These are phyloP conservation scores for Gambusia affinis DNA, from an alignment of 2,113 vertebrate species.

Conservation along the genomic window DNA sequence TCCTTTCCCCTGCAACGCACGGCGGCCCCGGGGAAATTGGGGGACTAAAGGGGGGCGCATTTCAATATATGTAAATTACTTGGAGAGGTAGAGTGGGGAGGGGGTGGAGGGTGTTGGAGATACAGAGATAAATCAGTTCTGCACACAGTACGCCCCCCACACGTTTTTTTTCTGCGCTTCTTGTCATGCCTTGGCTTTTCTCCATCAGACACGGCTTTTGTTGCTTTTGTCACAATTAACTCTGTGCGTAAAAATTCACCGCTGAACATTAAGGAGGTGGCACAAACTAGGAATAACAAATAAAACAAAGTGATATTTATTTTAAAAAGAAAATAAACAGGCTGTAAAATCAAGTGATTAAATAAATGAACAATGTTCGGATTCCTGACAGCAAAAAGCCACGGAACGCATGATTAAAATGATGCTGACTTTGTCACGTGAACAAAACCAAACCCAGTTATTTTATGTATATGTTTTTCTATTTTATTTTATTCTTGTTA, in stretches of 20 bases:
- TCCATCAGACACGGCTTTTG: slow-evolving; percentile 19
- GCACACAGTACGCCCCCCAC: slow-evolving; percentile 50
- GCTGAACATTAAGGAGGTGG: no score
- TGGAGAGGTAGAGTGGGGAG: slow-evolving; percentile 47
- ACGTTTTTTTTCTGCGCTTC: slow-evolving; percentile 46
- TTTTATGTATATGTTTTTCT: no score
- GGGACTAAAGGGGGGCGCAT: slow-evolving; percentile 85
- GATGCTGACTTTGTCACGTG: no score
- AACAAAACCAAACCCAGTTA: no score
- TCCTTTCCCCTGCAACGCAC: slow-evolving; percentile 75
- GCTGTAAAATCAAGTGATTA: background rate
- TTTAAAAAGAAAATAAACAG: background rate
- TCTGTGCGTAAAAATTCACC: slow-evolving; percentile 21
- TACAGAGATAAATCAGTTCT: slow-evolving; percentile 84
- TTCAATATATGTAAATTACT: slow-evolving; percentile 90
- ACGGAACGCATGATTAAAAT: no score
- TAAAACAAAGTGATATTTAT: background rate
- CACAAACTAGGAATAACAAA: no score
- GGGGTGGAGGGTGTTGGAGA: slow-evolving; percentile 52
- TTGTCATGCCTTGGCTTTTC: slow-evolving; percentile 52
- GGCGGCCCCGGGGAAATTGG: slow-evolving; percentile 81
- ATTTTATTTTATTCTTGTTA: no score
- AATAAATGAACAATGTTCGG: background rate
- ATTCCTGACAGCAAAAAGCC: background rate
- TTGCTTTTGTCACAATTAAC: slow-evolving; percentile 31